phyloP scores from a whole-genome alignment of 2,113 vertebrate species.

The Nasalis larvatus region DNA sequence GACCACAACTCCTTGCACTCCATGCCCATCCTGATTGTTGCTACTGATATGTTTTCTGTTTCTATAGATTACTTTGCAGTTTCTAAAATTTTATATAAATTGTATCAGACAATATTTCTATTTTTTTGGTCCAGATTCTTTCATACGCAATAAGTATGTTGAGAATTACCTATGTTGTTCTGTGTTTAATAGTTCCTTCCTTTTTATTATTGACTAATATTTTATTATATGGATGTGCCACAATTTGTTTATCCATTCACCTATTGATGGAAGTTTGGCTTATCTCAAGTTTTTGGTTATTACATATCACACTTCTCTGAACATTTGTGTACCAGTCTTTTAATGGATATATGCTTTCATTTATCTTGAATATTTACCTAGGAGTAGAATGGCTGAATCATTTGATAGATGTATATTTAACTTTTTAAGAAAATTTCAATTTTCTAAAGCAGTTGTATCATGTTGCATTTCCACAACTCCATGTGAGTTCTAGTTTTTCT shows the following conservation, averaged over 20 bases:
- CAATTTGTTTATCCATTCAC: background rate
- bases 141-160: background rate
- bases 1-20: background rate
- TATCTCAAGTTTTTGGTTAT: background rate
- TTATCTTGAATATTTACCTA: background rate
- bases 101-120: background rate
- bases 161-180: background rate
- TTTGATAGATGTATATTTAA: background rate
- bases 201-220: background rate
- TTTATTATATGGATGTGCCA: background rate
- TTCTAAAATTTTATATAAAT: background rate
- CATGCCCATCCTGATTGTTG: background rate
- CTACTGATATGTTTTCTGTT: background rate
- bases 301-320: background rate
- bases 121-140: background rate
- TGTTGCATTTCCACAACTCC: background rate
- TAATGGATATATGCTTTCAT: background rate
- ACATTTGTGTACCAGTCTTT: background rate
- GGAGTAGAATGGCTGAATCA: background rate
- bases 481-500: background rate
- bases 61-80: background rate
- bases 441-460: background rate
- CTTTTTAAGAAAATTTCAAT: background rate
- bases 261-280: background rate
- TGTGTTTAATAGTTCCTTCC: background rate